Percentiles rank a stretch among this genome's conserved stretches.
Conservation (phyloP, 2,797 vertebrate genomes). For the Oceanodroma leucorhoa region DNA sequence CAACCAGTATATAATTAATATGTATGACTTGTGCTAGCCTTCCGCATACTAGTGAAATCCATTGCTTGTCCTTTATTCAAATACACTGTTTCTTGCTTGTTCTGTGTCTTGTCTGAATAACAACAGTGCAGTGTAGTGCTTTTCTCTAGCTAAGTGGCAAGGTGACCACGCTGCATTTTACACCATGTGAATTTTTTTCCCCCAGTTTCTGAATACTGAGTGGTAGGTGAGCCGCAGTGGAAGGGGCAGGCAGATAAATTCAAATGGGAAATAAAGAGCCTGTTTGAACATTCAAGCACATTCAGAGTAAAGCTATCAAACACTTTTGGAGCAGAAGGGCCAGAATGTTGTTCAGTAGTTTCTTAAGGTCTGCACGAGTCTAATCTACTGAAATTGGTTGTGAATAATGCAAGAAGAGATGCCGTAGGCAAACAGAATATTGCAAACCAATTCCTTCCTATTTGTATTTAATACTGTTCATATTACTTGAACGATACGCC, state of each 20-base stretch:
- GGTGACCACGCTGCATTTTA: neutral
- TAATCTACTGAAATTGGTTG: neutral
- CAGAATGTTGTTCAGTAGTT: neutral
- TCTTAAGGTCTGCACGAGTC: neutral
- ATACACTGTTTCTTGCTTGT: neutral
- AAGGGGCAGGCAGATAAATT: neutral
- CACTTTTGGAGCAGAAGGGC: neutral
- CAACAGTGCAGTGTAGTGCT: neutral
- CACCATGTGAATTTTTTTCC: accelerated
- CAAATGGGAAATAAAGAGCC: neutral
- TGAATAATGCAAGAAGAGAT: neutral
- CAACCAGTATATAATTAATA: neutral
- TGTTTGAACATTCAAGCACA: neutral
- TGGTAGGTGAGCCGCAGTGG: accelerated
- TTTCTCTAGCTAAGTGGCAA: neutral
- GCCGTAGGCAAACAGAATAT: neutral
- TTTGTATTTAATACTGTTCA: neutral
- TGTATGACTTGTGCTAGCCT: neutral
- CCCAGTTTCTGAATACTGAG: neutral
- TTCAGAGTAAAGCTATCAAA: neutral
- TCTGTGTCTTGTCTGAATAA: neutral
- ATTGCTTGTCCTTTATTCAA: neutral
- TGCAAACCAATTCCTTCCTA: neutral
- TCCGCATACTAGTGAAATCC: neutral
- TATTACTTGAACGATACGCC: neutral